Percentiles rank a stretch among this genome's conserved stretches.
These are phyloP conservation scores for Tribolium freemani DNA, from an alignment of 2,888 invertebrate species.

Conservation along the genomic window DNA sequence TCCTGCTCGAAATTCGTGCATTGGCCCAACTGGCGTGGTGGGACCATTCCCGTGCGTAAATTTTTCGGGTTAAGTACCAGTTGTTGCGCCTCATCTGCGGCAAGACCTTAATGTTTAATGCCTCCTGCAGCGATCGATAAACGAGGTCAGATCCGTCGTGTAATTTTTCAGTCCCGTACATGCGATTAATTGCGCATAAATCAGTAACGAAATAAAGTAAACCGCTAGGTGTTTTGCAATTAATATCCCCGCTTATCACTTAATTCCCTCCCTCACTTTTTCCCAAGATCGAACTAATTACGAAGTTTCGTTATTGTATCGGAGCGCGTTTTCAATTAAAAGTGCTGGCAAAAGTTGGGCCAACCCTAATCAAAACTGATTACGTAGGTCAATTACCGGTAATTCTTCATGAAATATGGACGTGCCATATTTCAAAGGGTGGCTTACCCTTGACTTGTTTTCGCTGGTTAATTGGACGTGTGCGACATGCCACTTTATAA, in stretches of 20 bases:
- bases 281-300: constrained; percentile 32
- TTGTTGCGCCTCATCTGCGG: background rate
- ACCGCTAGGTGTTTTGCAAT: background rate
- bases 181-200: constrained; percentile 15
- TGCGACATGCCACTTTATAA: constrained; percentile 63
- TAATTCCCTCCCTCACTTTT: constrained; percentile 19
- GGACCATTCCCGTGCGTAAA: background rate
- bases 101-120: constrained; percentile 8
- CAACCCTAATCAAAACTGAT: constrained; percentile 35
- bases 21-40: no score
- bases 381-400: constrained; percentile 33
- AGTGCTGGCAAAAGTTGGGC: constrained; percentile 10
- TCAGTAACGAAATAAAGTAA: constrained; percentile 1
- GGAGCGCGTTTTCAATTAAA: constrained; percentile 29
- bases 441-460: constrained; percentile 56
- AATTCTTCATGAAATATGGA: constrained; percentile 44
- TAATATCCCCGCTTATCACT: constrained; percentile 22
- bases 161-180: background rate
- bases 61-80: background rate
- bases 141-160: constrained; percentile 5
- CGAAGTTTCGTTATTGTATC: constrained; percentile 30
- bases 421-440: constrained; percentile 38
- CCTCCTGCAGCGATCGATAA: constrained; percentile 6
- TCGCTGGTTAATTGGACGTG: constrained; percentile 64
- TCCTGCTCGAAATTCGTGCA: background rate